Evolutionary conservation across 2,888 invertebrate genomes (phyloP).

Genomic region (Oeneis ivallda): DNA sequence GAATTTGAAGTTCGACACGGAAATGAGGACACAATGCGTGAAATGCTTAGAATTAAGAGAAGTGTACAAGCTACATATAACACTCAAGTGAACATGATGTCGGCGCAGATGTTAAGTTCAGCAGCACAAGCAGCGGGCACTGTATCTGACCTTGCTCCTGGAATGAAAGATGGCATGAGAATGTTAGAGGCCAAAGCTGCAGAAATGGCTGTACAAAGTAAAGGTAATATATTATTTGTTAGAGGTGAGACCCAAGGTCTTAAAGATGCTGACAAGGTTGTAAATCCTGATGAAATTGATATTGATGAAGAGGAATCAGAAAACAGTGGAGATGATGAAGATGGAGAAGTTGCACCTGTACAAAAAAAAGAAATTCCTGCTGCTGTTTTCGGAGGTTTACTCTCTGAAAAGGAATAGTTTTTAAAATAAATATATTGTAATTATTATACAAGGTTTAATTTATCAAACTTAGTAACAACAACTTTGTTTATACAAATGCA

Average conservation of each 20-base stretch:
- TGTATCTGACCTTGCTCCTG: slow-evolving; percentile 87
- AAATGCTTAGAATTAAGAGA: slow-evolving; percentile 98
- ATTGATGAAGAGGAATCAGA: slow-evolving; percentile 89
- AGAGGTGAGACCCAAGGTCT: slow-evolving; percentile 92
- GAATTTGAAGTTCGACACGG: slow-evolving; percentile 99
- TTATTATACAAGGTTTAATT: slow-evolving; percentile 42
- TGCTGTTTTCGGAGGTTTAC: slow-evolving; percentile 94
- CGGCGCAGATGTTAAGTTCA: slow-evolving; percentile 96
- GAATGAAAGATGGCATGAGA: slow-evolving; percentile 93
- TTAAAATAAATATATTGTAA: slow-evolving; percentile 28
- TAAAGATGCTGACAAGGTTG: slow-evolving; percentile 84
- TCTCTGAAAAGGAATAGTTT: slow-evolving; percentile 49
- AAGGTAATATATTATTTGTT: slow-evolving; percentile 90
- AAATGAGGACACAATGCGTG: slow-evolving; percentile 99
- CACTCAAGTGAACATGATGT: slow-evolving; percentile 99
- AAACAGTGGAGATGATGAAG: slow-evolving; percentile 81
- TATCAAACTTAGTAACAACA: slow-evolving; percentile 55
- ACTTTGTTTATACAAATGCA: slow-evolving; percentile 51
- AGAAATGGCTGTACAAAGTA: slow-evolving; percentile 83
- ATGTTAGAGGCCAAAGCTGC: slow-evolving; percentile 92
- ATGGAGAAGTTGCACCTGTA: slow-evolving; percentile 85
- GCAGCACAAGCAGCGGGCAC: slow-evolving; percentile 85
- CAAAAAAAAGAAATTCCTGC: slow-evolving; percentile 93
- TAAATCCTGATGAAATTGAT: slow-evolving; percentile 94
- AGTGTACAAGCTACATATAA: slow-evolving; percentile 99